A percentile compares a stretch with the other conserved stretches of the same genome.
These are phyloP conservation scores for Plusia festucae DNA, from an alignment of 2,888 invertebrate species.

Conservation along the genomic window DNA sequence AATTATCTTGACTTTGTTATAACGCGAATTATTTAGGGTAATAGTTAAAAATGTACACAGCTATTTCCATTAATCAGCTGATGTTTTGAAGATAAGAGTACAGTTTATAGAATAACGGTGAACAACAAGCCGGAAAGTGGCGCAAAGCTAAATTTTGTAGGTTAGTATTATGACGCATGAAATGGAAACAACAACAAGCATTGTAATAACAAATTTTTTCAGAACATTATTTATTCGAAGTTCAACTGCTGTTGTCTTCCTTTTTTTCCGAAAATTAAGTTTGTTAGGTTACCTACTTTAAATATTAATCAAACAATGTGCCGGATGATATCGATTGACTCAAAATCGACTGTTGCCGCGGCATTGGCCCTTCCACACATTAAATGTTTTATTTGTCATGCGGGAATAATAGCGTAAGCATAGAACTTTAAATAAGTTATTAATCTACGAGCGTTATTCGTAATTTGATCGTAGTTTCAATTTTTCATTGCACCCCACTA, in stretches of 20 bases:
- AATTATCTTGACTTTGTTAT: neutral
- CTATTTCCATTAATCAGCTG: neutral
- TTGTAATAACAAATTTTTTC: neutral
- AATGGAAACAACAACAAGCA: neutral
- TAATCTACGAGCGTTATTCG: no score
- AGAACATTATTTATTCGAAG: neutral
- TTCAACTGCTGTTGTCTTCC: neutral
- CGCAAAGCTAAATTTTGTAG: neutral
- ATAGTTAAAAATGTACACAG: neutral
- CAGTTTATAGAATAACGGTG: no score
- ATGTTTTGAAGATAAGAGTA: neutral
- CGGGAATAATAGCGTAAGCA: slow-evolving; percentile 19
- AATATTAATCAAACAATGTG: slow-evolving; percentile 23
- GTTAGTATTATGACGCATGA: neutral
- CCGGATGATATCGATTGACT: slow-evolving; percentile 51
- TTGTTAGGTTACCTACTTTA: neutral
- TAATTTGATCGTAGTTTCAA: no score
- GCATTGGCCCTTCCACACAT: slow-evolving; percentile 16
- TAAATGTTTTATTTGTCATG: slow-evolving; percentile 36
- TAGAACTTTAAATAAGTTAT: no score
- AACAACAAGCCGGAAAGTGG: no score
- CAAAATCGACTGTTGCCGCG: slow-evolving; percentile 7
- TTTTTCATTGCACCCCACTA: no score
- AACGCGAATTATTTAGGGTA: neutral
- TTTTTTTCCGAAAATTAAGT: neutral